phyloP scores from a whole-genome alignment of 1,140 invertebrate species.

The Myzus persicae region DNA sequence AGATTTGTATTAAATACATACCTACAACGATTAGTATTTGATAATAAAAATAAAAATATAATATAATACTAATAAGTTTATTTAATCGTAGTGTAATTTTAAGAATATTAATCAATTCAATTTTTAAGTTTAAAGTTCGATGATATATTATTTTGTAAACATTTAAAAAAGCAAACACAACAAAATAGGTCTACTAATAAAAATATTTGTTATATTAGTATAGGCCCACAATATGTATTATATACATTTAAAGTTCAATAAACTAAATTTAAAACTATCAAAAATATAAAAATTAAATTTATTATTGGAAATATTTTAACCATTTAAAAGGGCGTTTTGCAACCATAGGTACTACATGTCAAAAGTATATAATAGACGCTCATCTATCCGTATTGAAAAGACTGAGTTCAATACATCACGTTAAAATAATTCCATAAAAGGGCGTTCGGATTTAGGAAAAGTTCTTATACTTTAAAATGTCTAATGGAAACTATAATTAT shows the following conservation, averaged over 20 bases:
- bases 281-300: not conserved
- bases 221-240: not conserved
- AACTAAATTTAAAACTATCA: too few relatives aligned
- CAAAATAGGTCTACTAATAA: not conserved
- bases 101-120: too few relatives aligned
- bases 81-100: too few relatives aligned
- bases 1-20: too few relatives aligned
- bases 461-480: not conserved
- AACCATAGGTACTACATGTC: not conserved
- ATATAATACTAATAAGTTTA: too few relatives aligned
- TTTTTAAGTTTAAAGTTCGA: not conserved
- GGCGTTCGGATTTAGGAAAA: not conserved
- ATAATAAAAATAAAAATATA: too few relatives aligned
- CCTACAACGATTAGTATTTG: too few relatives aligned
- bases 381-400: not conserved
- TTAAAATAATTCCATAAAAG: not conserved
- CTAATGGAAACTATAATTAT: not conserved
- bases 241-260: not conserved
- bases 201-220: too few relatives aligned
- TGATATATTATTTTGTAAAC: not conserved
- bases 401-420: not conserved
- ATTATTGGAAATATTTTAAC: not conserved
- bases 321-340: not conserved
- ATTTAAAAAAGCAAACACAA: not conserved
- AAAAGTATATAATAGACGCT: not conserved